Evolutionary conservation across 2,797 vertebrate species (phyloP).

Genomic region (Petrocephalus schoutedeni): DNA sequence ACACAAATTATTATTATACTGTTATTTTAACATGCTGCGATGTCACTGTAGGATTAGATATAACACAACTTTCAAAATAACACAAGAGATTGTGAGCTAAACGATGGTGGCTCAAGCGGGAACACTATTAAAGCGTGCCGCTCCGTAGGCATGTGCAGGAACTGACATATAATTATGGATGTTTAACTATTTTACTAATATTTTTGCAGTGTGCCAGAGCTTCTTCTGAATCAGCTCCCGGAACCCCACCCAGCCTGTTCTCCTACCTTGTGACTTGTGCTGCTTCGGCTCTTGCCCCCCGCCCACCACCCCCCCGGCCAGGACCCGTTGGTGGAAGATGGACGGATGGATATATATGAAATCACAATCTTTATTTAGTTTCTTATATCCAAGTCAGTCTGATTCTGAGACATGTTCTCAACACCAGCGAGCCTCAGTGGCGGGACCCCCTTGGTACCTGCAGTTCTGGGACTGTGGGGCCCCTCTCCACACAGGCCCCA

Average conservation of each 20-base stretch:
- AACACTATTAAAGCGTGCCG: background rate
- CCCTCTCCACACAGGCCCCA: slow-evolving; percentile 78
- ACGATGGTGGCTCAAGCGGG: background rate
- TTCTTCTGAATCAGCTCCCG: background rate
- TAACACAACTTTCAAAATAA: background rate
- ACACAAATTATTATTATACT: background rate
- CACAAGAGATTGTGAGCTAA: background rate
- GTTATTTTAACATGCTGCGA: background rate
- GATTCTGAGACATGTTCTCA: background rate
- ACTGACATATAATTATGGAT: background rate
- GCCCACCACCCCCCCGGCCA: background rate
- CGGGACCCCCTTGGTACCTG: slow-evolving; percentile 64
- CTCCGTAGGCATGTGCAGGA: background rate
- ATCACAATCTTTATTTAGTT: background rate
- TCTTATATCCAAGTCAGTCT: background rate
- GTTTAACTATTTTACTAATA: background rate
- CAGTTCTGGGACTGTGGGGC: slow-evolving; percentile 82
- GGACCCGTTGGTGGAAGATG: background rate
- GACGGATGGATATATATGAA: background rate
- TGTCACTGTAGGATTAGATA: background rate
- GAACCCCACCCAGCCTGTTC: background rate
- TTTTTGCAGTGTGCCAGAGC: background rate
- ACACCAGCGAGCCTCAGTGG: background rate
- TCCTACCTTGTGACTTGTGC: background rate
- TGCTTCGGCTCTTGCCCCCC: background rate